Base-by-base conservation (phyloP, 2,888 invertebrate species). In the Tachina lurida region DNA sequence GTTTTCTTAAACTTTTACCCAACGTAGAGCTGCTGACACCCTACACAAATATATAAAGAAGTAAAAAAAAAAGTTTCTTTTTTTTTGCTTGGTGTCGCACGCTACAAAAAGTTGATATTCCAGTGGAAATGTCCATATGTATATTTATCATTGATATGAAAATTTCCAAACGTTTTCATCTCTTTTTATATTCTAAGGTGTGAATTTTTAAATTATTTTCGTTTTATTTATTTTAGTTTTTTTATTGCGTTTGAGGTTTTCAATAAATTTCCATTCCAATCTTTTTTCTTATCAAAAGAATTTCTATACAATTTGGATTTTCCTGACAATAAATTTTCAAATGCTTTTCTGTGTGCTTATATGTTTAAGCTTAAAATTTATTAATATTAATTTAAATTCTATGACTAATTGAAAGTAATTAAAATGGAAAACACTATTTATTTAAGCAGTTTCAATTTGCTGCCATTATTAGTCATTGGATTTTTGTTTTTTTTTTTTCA, bases 321-420 rank as follows among this genome's bases (percentile, higher is more conserved):
- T 47, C 63, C 49, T 19, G 41, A 10, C 41, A 22, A 45, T 19
- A 47, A 15, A 39, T 71, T 68, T 60, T 7, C 13, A 77, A 70
- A 54, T 77, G 39, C 5, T n/a, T 68, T n/a, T 60, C 47, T 60
- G 31, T 54, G 10, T 39, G 19, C 17, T 15, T 45, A 17, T 65
- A 22, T 73, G 56, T 52, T 79, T 65, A 79, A 68, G 45, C 10
- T 70, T 56, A 54, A 54, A 45, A 75, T 68, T 81, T 77, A 74
- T 84, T 84, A 84, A 67, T 84, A 77, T 83, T 73, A 67, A 78
- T 84, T 78, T 78, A 84, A 73, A 78, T 84, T 84, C 77, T 84
- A 84, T 84, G 83, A 84, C 77, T 84, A 84, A 78, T 78, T 60
- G 54, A 73, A 67, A 78, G 77, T 84, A 84, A 84, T 77, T 78